phyloP scores from a whole-genome alignment of 1,140 invertebrate species.

The Drosophila bocqueti region DNA sequence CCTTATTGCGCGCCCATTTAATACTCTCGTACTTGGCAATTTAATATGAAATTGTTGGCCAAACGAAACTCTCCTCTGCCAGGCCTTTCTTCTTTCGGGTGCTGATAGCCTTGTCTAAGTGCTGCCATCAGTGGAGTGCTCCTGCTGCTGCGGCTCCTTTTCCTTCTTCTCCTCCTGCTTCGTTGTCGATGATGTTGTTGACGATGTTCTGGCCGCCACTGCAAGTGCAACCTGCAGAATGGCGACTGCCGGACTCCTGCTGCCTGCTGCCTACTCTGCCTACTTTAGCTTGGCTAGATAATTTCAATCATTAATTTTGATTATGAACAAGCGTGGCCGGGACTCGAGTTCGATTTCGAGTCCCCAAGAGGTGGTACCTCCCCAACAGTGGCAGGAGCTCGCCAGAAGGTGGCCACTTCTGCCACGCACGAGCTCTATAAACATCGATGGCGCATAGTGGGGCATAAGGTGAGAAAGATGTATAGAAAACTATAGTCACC shows the following conservation, averaged over 20 bases:
- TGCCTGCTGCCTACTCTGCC: slow-evolving; percentile 43
- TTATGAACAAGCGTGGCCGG: slow-evolving; percentile 78
- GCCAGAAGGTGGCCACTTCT: slow-evolving; percentile 21
- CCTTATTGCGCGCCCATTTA: slow-evolving; percentile 65
- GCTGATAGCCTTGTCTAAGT: slow-evolving; percentile 83
- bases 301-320: slow-evolving; percentile 84
- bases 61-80: slow-evolving; percentile 34
- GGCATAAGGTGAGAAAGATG: neutral
- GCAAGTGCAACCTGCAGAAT: slow-evolving; percentile 41
- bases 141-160: slow-evolving; percentile 19
- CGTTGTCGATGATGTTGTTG: slow-evolving; percentile 70
- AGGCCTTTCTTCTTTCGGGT: slow-evolving; percentile 57
- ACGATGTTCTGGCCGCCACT: slow-evolving; percentile 56
- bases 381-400: neutral
- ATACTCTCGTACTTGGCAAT: slow-evolving; percentile 72
- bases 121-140: slow-evolving; percentile 73
- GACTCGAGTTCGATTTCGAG: slow-evolving; percentile 25
- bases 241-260: slow-evolving; percentile 26
- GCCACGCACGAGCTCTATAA: slow-evolving; percentile 67
- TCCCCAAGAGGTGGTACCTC: slow-evolving; percentile 13
- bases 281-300: slow-evolving; percentile 78
- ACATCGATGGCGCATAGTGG: slow-evolving; percentile 30
- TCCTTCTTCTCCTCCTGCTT: slow-evolving; percentile 14
- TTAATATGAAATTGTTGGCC: slow-evolving; percentile 83
- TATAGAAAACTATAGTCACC: neutral